Base-by-base conservation (phyloP, 2,113 vertebrate genomes). In the Pyxicephalus adspersus region DNA sequence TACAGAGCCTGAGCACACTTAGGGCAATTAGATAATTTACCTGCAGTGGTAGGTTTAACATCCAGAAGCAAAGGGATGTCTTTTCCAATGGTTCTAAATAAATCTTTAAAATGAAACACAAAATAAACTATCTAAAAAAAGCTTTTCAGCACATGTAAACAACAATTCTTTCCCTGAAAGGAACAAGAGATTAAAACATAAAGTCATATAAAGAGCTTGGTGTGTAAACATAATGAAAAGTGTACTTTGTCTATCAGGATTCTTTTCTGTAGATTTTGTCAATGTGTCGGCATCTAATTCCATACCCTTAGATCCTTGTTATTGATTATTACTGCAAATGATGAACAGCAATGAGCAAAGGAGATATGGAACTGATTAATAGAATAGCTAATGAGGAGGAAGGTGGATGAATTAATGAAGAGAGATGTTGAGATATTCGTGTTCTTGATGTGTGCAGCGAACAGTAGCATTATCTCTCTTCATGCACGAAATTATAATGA, bases 111-210 rank as follows among this genome's bases (percentile, higher is more conserved):
- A 66, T 13, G 60, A 67, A 77, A 77, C 63, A 77, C 64, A 58
- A 66, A 77, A 66, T 65, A 55, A 77, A 79, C 52, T 50, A 54
- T 38, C 54, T 68, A 52, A 70, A 79, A n/a, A 79, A 52, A 68
- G 64, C 51, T 79, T 67, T 67, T 55, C 64, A 68, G 45, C 52
- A 58, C 19, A 66, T 54, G 45, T 50, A 77, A 77, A 67, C 50
- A 31, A 52, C 31, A 58, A 58, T 60, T 22, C 77, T 60, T 29
- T 31, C 54, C 50, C 31, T 79, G 64, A 79, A 67, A 68, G 18
- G 77, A 58, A 60, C 51, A 50, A 29, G 29, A 68, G 77, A 79
- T 79, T 79, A 68, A 79, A 68, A 67, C 65, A 60, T 45, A 22
- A 54, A 68, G 54, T 60, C n/a, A 54, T 79, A 52, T 68, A 51